Conservation (phyloP, 1,140 invertebrate species). For the Caenorhabditis elegans region DNA sequence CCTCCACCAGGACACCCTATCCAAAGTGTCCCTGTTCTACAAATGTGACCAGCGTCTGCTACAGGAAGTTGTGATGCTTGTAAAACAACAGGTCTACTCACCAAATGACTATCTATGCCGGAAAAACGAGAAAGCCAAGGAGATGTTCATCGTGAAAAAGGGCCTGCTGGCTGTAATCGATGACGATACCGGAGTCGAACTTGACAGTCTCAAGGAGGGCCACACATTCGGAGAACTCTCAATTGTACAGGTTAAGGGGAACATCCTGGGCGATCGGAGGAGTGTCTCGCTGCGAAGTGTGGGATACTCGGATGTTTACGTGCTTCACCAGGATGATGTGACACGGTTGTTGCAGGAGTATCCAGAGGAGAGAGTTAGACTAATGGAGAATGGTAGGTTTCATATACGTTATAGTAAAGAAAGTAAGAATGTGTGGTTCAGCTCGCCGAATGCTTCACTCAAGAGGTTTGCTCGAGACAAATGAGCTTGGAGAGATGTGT, state of each 20-base stretch:
- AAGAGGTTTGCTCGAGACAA: background rate
- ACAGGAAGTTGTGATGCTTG: constrained; percentile 32
- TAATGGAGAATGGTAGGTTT: constrained; percentile 22
- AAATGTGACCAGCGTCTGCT: constrained; percentile 28
- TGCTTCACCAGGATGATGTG: constrained; percentile 37
- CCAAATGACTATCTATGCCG: constrained; percentile 41
- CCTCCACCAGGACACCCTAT: constrained; percentile 33
- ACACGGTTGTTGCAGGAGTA: constrained; percentile 17
- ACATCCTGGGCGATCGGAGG: constrained; percentile 7
- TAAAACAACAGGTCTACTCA: constrained; percentile 39
- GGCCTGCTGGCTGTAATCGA: constrained; percentile 4
- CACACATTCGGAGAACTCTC: constrained; percentile 41
- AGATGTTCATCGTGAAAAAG: constrained; percentile 44
- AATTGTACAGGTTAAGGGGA: constrained; percentile 28
- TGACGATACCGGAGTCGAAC: background rate
- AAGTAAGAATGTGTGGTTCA: background rate
- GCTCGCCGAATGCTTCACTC: background rate
- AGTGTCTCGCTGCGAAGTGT: background rate
- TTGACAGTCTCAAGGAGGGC: background rate
- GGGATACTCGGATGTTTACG: constrained; percentile 40
- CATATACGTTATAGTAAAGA: background rate
- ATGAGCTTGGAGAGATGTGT: background rate
- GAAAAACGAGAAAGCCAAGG: constrained; percentile 33
- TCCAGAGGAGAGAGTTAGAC: constrained; percentile 30
- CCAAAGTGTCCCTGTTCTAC: constrained; percentile 13